A percentile compares a stretch with the other conserved stretches of the same genome.
Conservation (phyloP, 2,888 invertebrate genomes). For the Ornithoptera priamus region DNA sequence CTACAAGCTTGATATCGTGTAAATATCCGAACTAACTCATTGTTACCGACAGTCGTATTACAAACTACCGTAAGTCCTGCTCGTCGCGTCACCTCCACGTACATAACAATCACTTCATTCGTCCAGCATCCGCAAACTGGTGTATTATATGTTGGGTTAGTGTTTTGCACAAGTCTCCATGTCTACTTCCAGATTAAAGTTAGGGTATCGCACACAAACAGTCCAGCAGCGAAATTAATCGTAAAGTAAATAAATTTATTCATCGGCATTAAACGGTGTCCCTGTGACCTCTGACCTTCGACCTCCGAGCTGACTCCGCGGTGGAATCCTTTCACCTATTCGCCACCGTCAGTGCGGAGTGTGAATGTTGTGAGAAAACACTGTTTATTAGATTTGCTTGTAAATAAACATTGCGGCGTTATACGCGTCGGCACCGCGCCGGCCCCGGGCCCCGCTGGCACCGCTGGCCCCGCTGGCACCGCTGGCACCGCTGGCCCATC, state of each 20-base stretch:
- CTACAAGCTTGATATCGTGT: too few relatives aligned
- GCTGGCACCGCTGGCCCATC: too few relatives aligned
- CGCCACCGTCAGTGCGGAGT: conserved; percentile 17
- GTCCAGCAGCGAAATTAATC: conserved; percentile 5
- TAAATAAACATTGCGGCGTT: conserved; percentile 10
- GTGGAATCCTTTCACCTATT: conserved; percentile 17
- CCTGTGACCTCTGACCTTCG: neutral
- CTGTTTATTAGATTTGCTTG: conserved; percentile 2
- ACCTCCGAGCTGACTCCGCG: conserved; percentile 1
- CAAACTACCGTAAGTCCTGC: too few relatives aligned
- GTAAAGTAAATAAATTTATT: conserved; percentile 22
- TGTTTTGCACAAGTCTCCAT: too few relatives aligned
- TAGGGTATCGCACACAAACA: neutral
- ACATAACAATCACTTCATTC: too few relatives aligned
- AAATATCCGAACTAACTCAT: too few relatives aligned
- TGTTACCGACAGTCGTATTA: too few relatives aligned
- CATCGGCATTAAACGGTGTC: conserved; percentile 16
- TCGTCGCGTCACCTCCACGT: too few relatives aligned
- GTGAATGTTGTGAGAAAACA: conserved; percentile 7
- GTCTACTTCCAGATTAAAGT: too few relatives aligned
- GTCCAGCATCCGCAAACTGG: too few relatives aligned
- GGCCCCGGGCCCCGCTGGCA: neutral
- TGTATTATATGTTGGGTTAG: too few relatives aligned
- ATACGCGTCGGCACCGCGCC: neutral
- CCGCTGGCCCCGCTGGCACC: too few relatives aligned